These are phyloP conservation scores for Agonopterix arenella DNA, from an alignment of 2,888 invertebrate species.

Conservation along the genomic window DNA sequence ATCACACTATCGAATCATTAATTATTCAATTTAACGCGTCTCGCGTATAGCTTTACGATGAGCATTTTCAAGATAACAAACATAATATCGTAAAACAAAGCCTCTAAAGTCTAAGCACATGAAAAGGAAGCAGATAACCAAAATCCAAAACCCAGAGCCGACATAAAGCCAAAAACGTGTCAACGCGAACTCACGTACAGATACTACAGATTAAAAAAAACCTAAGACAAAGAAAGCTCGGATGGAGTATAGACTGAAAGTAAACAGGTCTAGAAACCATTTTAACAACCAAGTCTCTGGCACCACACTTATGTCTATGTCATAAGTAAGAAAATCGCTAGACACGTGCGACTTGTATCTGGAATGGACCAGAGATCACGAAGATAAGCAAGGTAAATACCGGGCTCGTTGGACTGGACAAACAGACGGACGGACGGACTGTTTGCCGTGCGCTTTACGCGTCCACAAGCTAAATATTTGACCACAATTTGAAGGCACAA, in stretches of 20 bases:
- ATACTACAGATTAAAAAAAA: constrained; percentile 35
- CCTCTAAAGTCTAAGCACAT: too few species aligned
- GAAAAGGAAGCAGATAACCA: too few species aligned
- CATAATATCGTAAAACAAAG: too few species aligned
- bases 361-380: constrained; percentile 37
- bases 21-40: too few species aligned
- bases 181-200: constrained; percentile 34
- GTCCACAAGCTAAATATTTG: constrained; percentile 58
- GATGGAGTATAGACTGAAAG: constrained; percentile 14
- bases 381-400: constrained; percentile 19
- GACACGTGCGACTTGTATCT: not conserved
- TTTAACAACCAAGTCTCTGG: too few species aligned
- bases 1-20: too few species aligned
- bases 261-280: constrained; percentile 19
- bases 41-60: too few species aligned
- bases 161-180: constrained; percentile 31
- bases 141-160: not conserved
- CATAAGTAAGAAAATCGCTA: too few species aligned
- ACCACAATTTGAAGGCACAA: constrained; percentile 69
- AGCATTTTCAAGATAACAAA: too few species aligned
- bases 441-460: constrained; percentile 57
- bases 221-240: constrained; percentile 34
- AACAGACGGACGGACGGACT: constrained; percentile 46
- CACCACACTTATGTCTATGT: too few species aligned
- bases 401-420: constrained; percentile 52